phyloP scores from a whole-genome alignment of 2,113 vertebrate genomes.

The Paedocypris sp. region DNA sequence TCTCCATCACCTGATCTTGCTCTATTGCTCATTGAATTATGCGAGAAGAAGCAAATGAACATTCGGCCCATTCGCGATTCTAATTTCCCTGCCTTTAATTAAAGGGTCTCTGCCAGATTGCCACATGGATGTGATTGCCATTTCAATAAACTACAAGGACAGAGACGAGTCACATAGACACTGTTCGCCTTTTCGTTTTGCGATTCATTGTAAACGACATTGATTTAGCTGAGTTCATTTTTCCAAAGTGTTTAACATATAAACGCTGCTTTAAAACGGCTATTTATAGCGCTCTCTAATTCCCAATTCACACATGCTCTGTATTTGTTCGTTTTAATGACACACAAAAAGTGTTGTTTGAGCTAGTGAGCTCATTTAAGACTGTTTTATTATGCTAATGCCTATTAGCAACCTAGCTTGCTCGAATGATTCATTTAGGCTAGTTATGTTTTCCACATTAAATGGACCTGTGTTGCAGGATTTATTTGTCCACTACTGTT shows the following conservation, averaged over 20 bases:
- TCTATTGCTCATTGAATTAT: slow-evolving; percentile 35
- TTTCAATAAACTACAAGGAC: not conserved
- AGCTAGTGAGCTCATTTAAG: not conserved
- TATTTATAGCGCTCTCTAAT: not conserved
- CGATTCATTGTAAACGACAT: too few species aligned
- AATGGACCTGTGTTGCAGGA: too few species aligned
- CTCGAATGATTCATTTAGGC: too few species aligned
- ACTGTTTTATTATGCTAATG: not conserved
- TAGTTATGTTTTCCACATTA: too few species aligned
- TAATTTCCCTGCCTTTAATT: slow-evolving; percentile 28
- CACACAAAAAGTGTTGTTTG: not conserved
- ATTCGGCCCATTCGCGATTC: slow-evolving; percentile 19
- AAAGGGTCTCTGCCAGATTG: slow-evolving; percentile 26
- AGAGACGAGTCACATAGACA: not conserved
- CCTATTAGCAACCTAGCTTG: too few species aligned
- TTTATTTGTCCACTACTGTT: too few species aligned
- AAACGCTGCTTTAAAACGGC: not conserved
- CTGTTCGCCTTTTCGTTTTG: not conserved
- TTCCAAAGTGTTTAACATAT: too few species aligned
- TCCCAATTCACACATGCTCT: not conserved
- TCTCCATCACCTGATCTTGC: slow-evolving; percentile 24
- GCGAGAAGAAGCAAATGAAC: slow-evolving; percentile 22
- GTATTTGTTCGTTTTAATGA: not conserved
- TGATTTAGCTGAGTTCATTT: too few species aligned
- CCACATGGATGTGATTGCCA: slow-evolving; percentile 26